Conservation (phyloP, 2,113 vertebrate genomes). For the Vidua chalybeata region DNA sequence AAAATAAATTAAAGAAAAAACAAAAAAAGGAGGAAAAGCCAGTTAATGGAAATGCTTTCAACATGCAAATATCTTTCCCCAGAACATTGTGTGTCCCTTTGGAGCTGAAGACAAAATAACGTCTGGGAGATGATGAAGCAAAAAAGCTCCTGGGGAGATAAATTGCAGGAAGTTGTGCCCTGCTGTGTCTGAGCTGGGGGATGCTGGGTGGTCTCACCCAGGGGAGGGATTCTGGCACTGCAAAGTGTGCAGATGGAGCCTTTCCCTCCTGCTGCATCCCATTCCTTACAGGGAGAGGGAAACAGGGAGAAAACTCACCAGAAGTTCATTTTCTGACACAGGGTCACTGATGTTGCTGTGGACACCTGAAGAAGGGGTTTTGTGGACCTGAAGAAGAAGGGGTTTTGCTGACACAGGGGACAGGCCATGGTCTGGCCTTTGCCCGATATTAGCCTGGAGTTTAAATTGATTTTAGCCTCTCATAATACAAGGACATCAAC, state of each 20-base stretch:
- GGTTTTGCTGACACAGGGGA: not conserved
- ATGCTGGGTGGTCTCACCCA: not conserved
- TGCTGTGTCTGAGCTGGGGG: not conserved
- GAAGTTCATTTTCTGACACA: not conserved
- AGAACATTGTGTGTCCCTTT: not conserved
- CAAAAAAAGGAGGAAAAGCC: not conserved
- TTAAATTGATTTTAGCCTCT: not conserved
- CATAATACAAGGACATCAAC: not conserved
- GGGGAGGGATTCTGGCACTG: not conserved
- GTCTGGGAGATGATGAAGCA: not conserved
- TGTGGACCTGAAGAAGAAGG: not conserved
- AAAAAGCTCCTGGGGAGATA: not conserved
- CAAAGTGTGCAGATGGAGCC: not conserved
- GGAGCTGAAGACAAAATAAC: constrained; percentile 27
- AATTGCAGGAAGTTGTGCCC: not conserved
- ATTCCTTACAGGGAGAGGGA: not conserved
- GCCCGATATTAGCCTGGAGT: not conserved
- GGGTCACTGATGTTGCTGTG: rapidly evolving
- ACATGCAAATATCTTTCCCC: constrained; percentile 14
- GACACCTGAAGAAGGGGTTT: not conserved
- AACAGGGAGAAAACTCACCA: not conserved
- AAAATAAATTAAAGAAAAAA: not conserved
- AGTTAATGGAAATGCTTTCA: constrained; percentile 34
- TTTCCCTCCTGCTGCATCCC: not conserved
- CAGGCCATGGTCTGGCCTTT: not conserved